Base-by-base conservation (phyloP, 2,888 invertebrate species). In the Archips xylosteana region DNA sequence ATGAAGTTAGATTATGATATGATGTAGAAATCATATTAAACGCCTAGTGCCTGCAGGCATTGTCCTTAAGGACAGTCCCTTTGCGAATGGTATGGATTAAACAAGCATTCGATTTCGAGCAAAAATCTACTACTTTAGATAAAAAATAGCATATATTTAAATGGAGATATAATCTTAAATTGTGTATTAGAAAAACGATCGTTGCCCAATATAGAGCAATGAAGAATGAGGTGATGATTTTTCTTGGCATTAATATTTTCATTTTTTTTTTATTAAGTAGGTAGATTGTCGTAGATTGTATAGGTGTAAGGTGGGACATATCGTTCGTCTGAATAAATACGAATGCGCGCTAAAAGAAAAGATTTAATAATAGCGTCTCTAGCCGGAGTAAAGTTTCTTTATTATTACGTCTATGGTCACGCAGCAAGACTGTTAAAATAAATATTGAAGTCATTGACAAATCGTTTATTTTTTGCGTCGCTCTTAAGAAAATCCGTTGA, bases 81-180 rank as follows among this genome's bases (percentile, higher is more conserved):
- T 49, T 13, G 45, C 10, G 45, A 45, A 45, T 45, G 39, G 4
- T 45, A 9, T 3, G 12, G 12, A 49, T 1, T 23, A 23, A 23
- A 23, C 23, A 23, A 49, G 12, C 49, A 49, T 5, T 13, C 49
- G n/a, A 13, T n/a, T 49, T 13, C 49, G 12, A 49, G 49, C 13
- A 13, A 51, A 15, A 23, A 12, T 13, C 4, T 49, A 51, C 15
- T 15, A 15, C 0, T 51, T n/a, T 59, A 32, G 34, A 34, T 34
- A 34, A 34, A 32, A 64, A 23, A 2, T 63, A 63, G 47, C 45
- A 47, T 15, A 13, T 32, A 45, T 23, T 34, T 12, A 23, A 49
- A 49, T 64, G 64, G 64, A 64, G 64, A 49, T 64, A 64, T 45
- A 64, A 64, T 64, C 64, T 64, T 64, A 34, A 34, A 64, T 34